Evolutionary conservation across 2,888 invertebrate species (phyloP).

Genomic region (Tetropium fuscum): DNA sequence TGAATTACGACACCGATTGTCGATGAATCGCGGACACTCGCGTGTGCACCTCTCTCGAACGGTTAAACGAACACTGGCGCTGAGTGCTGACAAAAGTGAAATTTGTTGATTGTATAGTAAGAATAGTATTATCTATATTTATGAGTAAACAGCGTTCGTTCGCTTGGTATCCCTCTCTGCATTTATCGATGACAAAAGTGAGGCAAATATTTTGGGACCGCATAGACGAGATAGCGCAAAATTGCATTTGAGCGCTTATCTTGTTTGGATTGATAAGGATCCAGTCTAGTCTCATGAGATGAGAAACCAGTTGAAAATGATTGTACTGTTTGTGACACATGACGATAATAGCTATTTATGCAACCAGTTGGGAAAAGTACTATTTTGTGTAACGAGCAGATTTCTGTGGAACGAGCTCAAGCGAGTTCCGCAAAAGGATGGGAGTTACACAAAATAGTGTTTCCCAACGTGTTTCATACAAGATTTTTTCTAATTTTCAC

Average conservation of each 20-base stretch:
- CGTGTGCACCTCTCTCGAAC: conserved; percentile 5
- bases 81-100: conserved; percentile 22
- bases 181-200: background rate
- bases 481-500: too few species aligned
- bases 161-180: background rate
- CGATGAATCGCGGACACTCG: background rate
- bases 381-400: too few species aligned
- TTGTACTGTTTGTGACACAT: too few species aligned
- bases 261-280: background rate
- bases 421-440: too few species aligned
- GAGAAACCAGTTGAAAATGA: too few species aligned
- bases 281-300: too few species aligned
- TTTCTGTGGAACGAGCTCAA: too few species aligned
- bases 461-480: too few species aligned
- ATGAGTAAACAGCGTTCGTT: background rate
- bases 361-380: too few species aligned
- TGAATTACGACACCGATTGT: conserved; percentile 1
- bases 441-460: too few species aligned
- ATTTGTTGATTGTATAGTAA: conserved; percentile 16
- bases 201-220: background rate
- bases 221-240: background rate
- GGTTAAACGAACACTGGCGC: conserved; percentile 12
- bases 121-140: conserved; percentile 19
- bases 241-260: conserved; percentile 2
- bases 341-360: too few species aligned